Base-by-base conservation (phyloP, 2,888 invertebrate genomes). In the Pterostichus niger region DNA sequence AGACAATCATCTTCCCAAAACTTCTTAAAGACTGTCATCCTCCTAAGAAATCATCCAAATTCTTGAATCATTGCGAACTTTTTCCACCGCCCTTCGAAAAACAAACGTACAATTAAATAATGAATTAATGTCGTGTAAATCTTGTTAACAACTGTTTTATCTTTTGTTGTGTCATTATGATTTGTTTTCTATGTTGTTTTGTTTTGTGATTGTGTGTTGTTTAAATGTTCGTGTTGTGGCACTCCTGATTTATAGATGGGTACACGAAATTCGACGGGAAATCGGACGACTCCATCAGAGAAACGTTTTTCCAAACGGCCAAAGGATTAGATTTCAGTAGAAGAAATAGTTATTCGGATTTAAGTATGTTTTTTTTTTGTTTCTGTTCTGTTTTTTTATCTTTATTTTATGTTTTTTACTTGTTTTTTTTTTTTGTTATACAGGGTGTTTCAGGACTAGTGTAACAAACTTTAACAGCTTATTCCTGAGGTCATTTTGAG, bases 291-390 rank as follows among this genome's bases (percentile, higher is more conserved):
- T 85, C 85, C 13, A 87, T 90, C 49, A 86, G 91, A 73, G 91
- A 92, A 82, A 88, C 91, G n/a, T 91, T 91, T 84, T 89, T 92
- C 24, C 89, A 92, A 81, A 89, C 90, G 76, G 90, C 90, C 80
- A 92, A 92, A 85, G 90, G 90, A 17, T 93, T 95, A 86, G 95
- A 95, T 85, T 94, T 94, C 89, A 93, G 94, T 49, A 89, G 95
- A 79, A 90, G 95, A 83, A 95, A 94, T 90, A 95, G 95, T 90
- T 95, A 94, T 86, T 94, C 94, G 24, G 95, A 95, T 89, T 92
- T 95, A 85, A 94, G 94, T 94, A 90, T 91, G 93, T 93, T 78
- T 83, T 64, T 83, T 64, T 80, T 56, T 75, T 40, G 24, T 24
- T 24, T 83, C 0, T 79, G 83, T 84, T 11, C 44, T 83, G n/a